phyloP scores from a whole-genome alignment of 2,113 vertebrate species.

The Ranitomeya variabilis region DNA sequence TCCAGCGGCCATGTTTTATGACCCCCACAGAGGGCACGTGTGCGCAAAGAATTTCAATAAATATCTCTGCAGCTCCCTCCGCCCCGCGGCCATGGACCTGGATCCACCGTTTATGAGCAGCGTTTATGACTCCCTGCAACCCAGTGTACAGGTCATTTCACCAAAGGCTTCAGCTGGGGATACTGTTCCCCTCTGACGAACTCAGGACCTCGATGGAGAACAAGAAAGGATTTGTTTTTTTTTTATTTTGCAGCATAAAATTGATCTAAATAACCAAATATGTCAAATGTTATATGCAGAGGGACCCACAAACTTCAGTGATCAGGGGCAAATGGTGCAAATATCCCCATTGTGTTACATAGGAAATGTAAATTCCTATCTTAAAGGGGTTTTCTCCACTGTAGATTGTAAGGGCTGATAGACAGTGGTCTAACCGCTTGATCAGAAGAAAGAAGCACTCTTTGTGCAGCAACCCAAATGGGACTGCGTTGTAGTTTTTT shows the following conservation, averaged over 20 bases:
- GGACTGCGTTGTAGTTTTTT: neutral
- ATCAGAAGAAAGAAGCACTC: too few species aligned
- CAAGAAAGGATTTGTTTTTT: neutral
- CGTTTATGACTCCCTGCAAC: conserved; percentile 19
- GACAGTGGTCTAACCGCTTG: too few species aligned
- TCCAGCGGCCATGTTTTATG: conserved; percentile 56
- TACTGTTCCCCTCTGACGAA: neutral
- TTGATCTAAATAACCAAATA: neutral
- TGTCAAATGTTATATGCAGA: neutral
- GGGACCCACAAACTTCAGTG: neutral
- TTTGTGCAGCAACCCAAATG: too few species aligned
- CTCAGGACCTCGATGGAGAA: neutral
- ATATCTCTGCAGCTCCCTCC: conserved; percentile 19
- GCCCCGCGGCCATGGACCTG: conserved; percentile 48
- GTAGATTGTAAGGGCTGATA: too few species aligned
- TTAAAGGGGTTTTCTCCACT: too few species aligned
- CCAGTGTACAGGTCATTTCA: conserved; percentile 4
- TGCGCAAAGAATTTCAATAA: conserved; percentile 61
- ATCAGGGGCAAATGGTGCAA: neutral
- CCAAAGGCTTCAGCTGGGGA: neutral
- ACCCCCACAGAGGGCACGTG: conserved; percentile 43
- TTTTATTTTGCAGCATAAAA: neutral
- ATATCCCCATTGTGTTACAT: neutral
- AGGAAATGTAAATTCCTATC: too few species aligned
- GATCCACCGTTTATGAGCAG: conserved; percentile 51